Percentiles rank a stretch among this genome's conserved stretches.
These are phyloP conservation scores for Hippoglossus hippoglossus DNA, from an alignment of 2,797 vertebrate species.

Conservation along the genomic window DNA sequence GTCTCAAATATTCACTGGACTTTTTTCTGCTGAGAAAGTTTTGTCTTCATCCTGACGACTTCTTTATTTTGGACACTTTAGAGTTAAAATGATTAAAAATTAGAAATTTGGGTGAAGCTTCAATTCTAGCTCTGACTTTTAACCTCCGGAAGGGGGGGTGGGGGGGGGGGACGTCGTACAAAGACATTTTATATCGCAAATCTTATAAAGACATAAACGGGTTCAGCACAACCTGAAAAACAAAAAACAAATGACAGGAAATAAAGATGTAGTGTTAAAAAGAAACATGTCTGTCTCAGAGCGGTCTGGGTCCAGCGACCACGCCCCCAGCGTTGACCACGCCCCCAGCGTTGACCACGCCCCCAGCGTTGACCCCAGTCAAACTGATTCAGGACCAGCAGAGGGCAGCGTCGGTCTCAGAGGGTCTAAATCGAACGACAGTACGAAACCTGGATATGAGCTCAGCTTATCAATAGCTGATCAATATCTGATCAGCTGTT, in stretches of 20 bases:
- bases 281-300: slow-evolving; percentile 2
- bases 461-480: too few species aligned
- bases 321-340: slow-evolving; percentile 3
- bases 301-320: neutral
- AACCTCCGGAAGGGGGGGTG: neutral
- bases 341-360: neutral
- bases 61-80: neutral
- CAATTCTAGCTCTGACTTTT: neutral
- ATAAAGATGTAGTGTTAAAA: slow-evolving; percentile 74
- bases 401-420: slow-evolving; percentile 3
- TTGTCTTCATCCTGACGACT: too few species aligned
- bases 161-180: slow-evolving; percentile 32
- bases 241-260: slow-evolving; percentile 37
- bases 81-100: neutral
- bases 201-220: slow-evolving; percentile 69
- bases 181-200: slow-evolving; percentile 63
- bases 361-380: neutral
- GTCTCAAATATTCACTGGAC: neutral
- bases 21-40: too few species aligned
- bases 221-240: slow-evolving; percentile 73
- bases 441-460: too few species aligned
- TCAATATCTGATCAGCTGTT: too few species aligned
- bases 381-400: slow-evolving; percentile 28
- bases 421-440: too few species aligned
- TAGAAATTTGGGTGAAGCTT: neutral